Base-by-base conservation (phyloP, 2,797 vertebrate genomes). In the Sciaenops ocellatus region DNA sequence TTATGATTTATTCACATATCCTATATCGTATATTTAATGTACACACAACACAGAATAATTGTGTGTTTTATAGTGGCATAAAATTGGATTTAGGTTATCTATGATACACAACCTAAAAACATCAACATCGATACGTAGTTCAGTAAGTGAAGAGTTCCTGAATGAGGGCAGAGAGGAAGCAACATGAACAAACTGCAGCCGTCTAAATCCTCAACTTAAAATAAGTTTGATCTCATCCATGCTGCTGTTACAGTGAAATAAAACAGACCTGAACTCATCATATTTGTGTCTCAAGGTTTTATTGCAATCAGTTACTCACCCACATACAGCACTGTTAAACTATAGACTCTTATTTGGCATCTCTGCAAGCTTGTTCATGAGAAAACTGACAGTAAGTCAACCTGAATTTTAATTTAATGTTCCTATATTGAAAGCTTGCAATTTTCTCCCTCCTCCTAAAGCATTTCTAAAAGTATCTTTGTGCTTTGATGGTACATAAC, bases 101-200 rank as follows among this genome's bases (percentile, higher is more conserved):
- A 9, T 61, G 65, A 20, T 15, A 28, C 52, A 82, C 57, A 56
- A 64, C 80, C 78, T 79, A 28, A 78, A 82, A 85, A 78, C 80
- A 79, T 81, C 77, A 83, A 15, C 74, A 65, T 47, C 0, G 4
- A 76, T 71, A 59, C 57, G 80, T 52, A 44, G 61, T 0, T 0
- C 13, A 38, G 66, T 20, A 44, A 68, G 22, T 74, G 54, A 74
- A n/a, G 69, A 22, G 42, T 48, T 52, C 42, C 56, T 44, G 52
- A 80, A 82, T 30, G 64, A 84, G 78, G 50, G 41, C 80, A 82
- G 42, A 70, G 41, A 28, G 9, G 17, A 41, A 18, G 50, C 24
- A 59, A 60, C 38, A 18, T n/a, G 52, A 61, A 67, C 26, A 30
- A 46, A 48, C 65, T 47, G 34, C 42, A 38, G 41, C 61, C 24